Base-by-base conservation (phyloP, 2,888 invertebrate genomes). In the Notodonta ziczac region DNA sequence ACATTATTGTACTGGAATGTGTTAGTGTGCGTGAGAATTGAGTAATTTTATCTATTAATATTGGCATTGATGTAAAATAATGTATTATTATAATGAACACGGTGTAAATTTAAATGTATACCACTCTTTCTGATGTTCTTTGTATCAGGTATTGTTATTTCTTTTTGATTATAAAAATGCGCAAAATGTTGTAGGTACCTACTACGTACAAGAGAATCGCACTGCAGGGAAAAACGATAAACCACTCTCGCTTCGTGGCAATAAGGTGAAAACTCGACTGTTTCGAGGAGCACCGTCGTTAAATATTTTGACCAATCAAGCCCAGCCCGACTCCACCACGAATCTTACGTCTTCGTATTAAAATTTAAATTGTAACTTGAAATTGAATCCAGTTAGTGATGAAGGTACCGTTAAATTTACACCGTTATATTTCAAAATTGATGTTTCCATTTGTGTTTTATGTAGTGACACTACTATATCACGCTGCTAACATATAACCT, bases 1-100 rank as follows among this genome's bases (percentile, higher is more conserved):
- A 76, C 73, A 75, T 88, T 82, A 81, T 77, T 84, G 75, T 82
- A 83, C 70, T 76, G 83, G 77, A 67, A 82, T 84, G 84, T 89
- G 90, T 90, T 88, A 87, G 87, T 90, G 86, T 86, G 92, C 87
- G 91, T 91, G 86, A 81, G 66, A 78, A 69, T 78, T 70, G 65
- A 10, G 69, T 70, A 76, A 62, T 77, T 73, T 70, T 75, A 69
- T 80, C 72, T 78, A 13, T 46, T 54, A 74, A 56, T 74, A 84
- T 87, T 83, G 83, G 83, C 81, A 69, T 78, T 72, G 61, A n/a
- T 56, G 12, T 52, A 32, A n/a, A 5, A n/a, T 65, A 71, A 65
- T 63, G 55, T 73, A 64, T 63, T 73, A 64, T 63, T n/a, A 65
- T 70, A 52, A 39, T 46, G 14, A 57, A 44, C 57, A 14, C 9